Evolutionary conservation across 92 coral and sea anemone species (phyloP).

Genomic region (Umimayanthus chanpuru): DNA sequence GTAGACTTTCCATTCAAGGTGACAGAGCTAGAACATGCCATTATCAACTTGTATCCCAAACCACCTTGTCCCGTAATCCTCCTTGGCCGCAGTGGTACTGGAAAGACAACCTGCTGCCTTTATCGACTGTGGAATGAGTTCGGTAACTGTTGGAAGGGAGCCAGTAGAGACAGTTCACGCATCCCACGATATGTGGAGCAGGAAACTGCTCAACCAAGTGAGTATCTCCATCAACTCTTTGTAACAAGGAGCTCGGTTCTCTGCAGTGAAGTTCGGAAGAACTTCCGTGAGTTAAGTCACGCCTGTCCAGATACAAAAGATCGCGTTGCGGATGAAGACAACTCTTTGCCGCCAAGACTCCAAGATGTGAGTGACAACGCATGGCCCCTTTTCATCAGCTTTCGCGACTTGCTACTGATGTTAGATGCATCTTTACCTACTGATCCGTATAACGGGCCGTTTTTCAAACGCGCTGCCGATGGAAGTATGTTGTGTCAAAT

Average conservation of each 20-base stretch:
- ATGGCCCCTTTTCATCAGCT: constrained; percentile 90
- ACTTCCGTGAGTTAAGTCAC: constrained; percentile 84
- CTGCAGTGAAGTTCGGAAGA: constrained; percentile 92
- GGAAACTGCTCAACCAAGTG: constrained; percentile 38
- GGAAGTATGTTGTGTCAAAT: constrained; percentile 77
- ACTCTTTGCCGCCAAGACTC: constrained; percentile 66
- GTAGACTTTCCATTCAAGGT: constrained; percentile 93
- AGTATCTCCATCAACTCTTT: constrained; percentile 92
- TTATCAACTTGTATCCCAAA: constrained; percentile 79
- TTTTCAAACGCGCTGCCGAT: constrained; percentile 78
- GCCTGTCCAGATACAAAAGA: constrained; percentile 76
- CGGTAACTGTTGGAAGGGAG: constrained; percentile 84
- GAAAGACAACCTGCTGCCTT: constrained; percentile 97
- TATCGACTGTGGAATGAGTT: constrained; percentile 91
- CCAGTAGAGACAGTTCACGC: constrained; percentile 77
- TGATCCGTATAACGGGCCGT: constrained; percentile 47
- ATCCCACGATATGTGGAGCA: constrained; percentile 63
- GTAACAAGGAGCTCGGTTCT: constrained; percentile 93
- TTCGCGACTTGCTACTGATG: constrained; percentile 86
- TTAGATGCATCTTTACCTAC: constrained; percentile 96
- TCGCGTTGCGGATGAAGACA: constrained; percentile 53
- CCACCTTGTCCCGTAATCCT: constrained; percentile 78
- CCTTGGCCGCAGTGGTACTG: constrained; percentile 98
- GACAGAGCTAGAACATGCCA: constrained; percentile 94
- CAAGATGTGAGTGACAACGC: constrained; percentile 73